A percentile compares a stretch with the other conserved stretches of the same genome.
Conservation (phyloP, 1,140 invertebrate genomes). For the Hylaeus volcanicus region DNA sequence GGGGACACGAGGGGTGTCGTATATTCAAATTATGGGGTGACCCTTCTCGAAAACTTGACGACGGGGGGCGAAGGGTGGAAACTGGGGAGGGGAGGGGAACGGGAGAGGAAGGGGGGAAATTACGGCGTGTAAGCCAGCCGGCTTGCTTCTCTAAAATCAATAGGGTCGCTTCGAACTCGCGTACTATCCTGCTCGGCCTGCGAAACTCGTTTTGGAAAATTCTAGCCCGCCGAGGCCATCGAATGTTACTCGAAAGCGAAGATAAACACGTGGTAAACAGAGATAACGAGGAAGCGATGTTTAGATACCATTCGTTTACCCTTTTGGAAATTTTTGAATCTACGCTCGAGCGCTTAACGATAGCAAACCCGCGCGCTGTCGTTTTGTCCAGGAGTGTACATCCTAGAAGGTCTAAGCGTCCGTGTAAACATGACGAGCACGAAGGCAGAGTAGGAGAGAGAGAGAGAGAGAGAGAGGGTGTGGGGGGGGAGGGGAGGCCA, state of each 20-base stretch:
- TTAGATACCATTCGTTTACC: too few species aligned
- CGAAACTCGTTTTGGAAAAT: slow-evolving; percentile 43
- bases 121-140: slow-evolving; percentile 36
- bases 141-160: slow-evolving; percentile 61
- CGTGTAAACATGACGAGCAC: slow-evolving; percentile 42
- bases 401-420: slow-evolving; percentile 41
- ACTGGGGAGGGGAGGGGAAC: too few species aligned
- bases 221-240: background rate
- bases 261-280: background rate
- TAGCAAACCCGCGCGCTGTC: background rate
- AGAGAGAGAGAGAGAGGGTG: too few species aligned
- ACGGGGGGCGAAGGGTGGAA: background rate
- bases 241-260: background rate
- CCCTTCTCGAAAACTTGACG: slow-evolving; percentile 62
- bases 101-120: slow-evolving; percentile 45
- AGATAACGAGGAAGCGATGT: background rate
- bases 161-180: slow-evolving; percentile 42
- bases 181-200: slow-evolving; percentile 15
- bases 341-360: too few species aligned
- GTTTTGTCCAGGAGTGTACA: slow-evolving; percentile 12
- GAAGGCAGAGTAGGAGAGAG: slow-evolving; percentile 34
- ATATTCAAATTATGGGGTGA: slow-evolving; percentile 62
- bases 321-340: too few species aligned
- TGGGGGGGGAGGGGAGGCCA: slow-evolving; percentile 19
- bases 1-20: slow-evolving; percentile 41